These are phyloP conservation scores for Helicolenus hilgendorfi DNA, from an alignment of 2,797 vertebrate genomes.

Conservation along the genomic window DNA sequence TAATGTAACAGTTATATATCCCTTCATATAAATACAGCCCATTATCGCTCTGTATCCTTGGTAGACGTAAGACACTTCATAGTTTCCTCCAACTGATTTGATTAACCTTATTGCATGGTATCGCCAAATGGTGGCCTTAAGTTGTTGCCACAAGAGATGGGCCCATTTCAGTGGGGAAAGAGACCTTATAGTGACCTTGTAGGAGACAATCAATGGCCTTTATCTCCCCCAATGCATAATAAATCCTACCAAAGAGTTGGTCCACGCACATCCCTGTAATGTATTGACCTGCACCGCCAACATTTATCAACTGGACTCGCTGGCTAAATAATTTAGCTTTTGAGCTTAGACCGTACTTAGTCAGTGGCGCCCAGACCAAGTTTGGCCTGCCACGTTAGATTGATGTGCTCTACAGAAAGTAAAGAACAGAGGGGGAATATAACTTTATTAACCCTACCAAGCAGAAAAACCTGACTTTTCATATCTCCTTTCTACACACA, in stretches of 20 bases:
- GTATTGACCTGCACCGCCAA: constrained; percentile 86
- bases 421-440: constrained; percentile 47
- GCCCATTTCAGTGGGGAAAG: constrained; percentile 76
- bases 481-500: constrained; percentile 15
- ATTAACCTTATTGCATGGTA: constrained; percentile 82
- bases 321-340: constrained; percentile 92
- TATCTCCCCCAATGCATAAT: constrained; percentile 90
- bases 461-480: constrained; percentile 33
- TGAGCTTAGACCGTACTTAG: constrained; percentile 82
- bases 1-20: constrained; percentile 88
- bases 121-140: constrained; percentile 75
- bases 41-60: constrained; percentile 81
- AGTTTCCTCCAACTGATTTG: constrained; percentile 78
- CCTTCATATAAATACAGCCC: constrained; percentile 85
- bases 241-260: constrained; percentile 87
- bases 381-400: constrained; percentile 69
- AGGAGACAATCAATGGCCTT: constrained; percentile 90
- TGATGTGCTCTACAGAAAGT: constrained; percentile 69
- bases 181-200: constrained; percentile 88
- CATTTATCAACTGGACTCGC: constrained; percentile 91
- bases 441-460: constrained; percentile 68
- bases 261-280: constrained; percentile 87
- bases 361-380: constrained; percentile 81
- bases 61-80: constrained; percentile 72
- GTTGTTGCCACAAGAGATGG: constrained; percentile 81